Evolutionary conservation across 1,140 invertebrate species (phyloP).

Genomic region (Cheumatopsyche charites): DNA sequence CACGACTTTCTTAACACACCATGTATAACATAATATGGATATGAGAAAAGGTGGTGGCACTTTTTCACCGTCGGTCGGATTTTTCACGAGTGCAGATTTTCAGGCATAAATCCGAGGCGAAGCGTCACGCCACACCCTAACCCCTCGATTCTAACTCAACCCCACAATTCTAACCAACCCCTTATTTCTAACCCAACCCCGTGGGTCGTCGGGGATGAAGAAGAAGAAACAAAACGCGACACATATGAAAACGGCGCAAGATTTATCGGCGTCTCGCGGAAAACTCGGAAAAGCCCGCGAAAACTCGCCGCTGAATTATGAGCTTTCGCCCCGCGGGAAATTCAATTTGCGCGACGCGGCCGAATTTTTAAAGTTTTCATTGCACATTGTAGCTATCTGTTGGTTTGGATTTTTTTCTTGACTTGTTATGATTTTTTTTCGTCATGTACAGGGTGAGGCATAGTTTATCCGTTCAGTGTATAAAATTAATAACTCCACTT

Average conservation of each 20-base stretch:
- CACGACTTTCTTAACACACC: neutral
- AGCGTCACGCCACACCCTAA: no score
- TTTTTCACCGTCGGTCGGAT: neutral
- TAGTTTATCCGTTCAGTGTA: no score
- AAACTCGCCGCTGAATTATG: constrained; percentile 29
- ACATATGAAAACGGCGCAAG: constrained; percentile 42
- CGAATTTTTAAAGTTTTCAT: no score
- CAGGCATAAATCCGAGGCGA: constrained; percentile 7
- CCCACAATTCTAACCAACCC: no score
- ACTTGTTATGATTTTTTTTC: no score
- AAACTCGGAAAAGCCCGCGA: constrained; percentile 23
- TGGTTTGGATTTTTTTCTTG: no score
- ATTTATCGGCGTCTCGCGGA: constrained; percentile 40
- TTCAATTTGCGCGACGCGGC: constrained; percentile 14
- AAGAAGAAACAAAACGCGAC: constrained; percentile 38
- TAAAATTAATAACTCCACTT: no score
- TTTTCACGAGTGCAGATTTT: constrained; percentile 16
- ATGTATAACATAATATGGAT: neutral
- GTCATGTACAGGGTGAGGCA: no score
- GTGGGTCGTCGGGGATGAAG: constrained; percentile 11
- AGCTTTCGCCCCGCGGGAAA: constrained; percentile 12
- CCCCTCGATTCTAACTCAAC: no score
- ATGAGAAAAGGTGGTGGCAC: constrained; percentile 6
- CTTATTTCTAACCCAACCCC: no score
- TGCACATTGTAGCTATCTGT: no score